These are phyloP conservation scores for Aleiodes alternator DNA, from an alignment of 2,888 invertebrate species.

Conservation along the genomic window DNA sequence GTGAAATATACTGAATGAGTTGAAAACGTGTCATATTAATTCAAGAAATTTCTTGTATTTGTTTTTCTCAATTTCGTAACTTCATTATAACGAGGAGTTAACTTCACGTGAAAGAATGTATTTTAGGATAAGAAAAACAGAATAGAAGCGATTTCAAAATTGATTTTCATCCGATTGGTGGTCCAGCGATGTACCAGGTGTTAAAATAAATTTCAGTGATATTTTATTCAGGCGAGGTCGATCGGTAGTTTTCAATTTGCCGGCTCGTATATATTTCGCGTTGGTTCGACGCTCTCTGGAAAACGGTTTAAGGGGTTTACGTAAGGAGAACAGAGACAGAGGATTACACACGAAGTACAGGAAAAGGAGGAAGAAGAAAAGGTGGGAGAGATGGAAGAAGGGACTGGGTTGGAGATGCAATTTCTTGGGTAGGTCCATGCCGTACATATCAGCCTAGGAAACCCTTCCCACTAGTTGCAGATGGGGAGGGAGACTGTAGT, in stretches of 20 bases:
- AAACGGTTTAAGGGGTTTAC: conserved; percentile 46
- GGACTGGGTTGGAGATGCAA: conserved; percentile 66
- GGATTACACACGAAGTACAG: conserved; percentile 13
- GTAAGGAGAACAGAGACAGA: conserved; percentile 34
- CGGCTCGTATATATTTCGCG: conserved; percentile 72
- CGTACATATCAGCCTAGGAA: conserved; percentile 49
- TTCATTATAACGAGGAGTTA: background rate
- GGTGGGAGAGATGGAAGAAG: background rate
- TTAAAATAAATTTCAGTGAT: conserved; percentile 75
- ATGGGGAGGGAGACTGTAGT: conserved; percentile 46
- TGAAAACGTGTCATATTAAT: conserved; percentile 56
- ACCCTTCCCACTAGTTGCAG: conserved; percentile 43
- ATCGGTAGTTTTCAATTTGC: conserved; percentile 75
- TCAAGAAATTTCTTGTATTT: conserved; percentile 38
- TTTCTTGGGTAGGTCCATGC: conserved; percentile 69
- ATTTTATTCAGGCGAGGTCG: conserved; percentile 74
- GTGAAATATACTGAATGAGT: too few species aligned
- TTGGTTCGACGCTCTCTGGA: conserved; percentile 52
- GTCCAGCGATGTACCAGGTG: conserved; percentile 71
- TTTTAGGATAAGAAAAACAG: background rate
- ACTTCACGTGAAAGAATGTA: background rate
- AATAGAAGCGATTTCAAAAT: conserved; percentile 36
- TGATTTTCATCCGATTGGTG: conserved; percentile 48
- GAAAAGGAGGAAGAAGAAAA: conserved; percentile 31
- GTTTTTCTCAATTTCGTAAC: conserved; percentile 13